phyloP scores from a whole-genome alignment of 2,888 invertebrate species.

The Auanema sp. region DNA sequence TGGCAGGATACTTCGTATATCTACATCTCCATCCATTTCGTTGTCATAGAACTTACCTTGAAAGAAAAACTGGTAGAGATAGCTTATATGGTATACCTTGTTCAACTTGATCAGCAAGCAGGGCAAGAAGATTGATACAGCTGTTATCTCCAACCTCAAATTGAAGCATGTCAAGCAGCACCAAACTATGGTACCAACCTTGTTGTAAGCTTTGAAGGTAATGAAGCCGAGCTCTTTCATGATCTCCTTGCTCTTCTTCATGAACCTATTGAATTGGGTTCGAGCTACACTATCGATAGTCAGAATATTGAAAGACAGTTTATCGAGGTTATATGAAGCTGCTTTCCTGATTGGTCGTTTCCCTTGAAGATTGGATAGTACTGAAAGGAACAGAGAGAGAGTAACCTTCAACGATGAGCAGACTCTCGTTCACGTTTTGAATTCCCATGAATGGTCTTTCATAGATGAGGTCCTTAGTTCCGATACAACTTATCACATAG shows the following conservation, averaged over 20 bases:
- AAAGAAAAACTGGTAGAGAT: not conserved
- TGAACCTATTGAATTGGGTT: conserved; percentile 32
- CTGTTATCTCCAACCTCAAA: conserved; percentile 43
- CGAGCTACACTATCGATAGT: conserved; percentile 33
- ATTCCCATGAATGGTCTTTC: conserved; percentile 38
- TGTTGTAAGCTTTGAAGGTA: conserved; percentile 36
- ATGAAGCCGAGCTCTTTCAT: conserved; percentile 32
- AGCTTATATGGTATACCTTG: conserved; percentile 17
- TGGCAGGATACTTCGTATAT: conserved; percentile 34
- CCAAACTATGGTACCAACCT: conserved; percentile 16
- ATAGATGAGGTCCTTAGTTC: conserved; percentile 20
- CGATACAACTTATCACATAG: conserved; percentile 31
- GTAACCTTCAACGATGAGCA: conserved; percentile 22
- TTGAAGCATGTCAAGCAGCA: not conserved
- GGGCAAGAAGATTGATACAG: conserved; percentile 34
- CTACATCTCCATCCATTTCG: conserved; percentile 20
- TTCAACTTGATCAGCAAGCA: conserved; percentile 27
- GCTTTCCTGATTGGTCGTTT: not conserved
- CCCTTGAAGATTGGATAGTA: conserved; percentile 4
- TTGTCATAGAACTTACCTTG: not conserved
- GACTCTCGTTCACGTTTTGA: conserved; percentile 9
- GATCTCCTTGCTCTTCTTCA: conserved; percentile 23
- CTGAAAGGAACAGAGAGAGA: not conserved
- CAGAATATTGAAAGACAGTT: conserved; percentile 22
- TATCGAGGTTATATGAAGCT: not conserved